phyloP scores from a whole-genome alignment of 1,140 invertebrate species.

The Cephus cinctus region DNA sequence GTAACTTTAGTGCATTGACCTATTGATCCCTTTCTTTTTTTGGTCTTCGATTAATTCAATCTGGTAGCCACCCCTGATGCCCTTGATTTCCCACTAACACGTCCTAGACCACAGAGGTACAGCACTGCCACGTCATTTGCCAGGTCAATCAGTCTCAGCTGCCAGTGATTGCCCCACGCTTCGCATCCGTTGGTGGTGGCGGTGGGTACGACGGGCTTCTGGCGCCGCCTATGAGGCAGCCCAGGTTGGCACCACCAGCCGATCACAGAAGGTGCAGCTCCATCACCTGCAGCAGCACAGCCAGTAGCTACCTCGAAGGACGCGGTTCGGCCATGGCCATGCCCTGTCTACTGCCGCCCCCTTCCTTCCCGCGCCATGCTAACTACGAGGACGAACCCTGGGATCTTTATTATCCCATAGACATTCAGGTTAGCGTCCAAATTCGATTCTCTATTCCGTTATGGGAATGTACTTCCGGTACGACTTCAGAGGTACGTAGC shows the following conservation, averaged over 20 bases:
- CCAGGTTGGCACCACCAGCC: constrained; percentile 51
- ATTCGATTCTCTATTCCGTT: background rate
- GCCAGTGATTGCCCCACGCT: constrained; percentile 54
- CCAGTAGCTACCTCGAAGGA: constrained; percentile 76
- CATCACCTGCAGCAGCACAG: constrained; percentile 78
- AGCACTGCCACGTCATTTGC: constrained; percentile 31
- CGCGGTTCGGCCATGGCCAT: constrained; percentile 74
- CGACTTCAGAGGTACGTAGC: too few relatives aligned
- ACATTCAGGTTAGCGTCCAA: constrained; percentile 61
- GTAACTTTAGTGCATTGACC: too few relatives aligned
- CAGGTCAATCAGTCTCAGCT: constrained; percentile 52
- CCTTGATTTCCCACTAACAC: too few relatives aligned
- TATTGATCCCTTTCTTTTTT: too few relatives aligned
- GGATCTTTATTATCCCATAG: constrained; percentile 69
- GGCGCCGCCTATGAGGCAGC: constrained; percentile 59
- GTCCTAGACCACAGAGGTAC: too few relatives aligned
- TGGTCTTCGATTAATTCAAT: too few relatives aligned
- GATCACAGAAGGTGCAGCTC: constrained; percentile 71
- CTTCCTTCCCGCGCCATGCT: constrained; percentile 47
- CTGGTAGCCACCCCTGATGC: too few relatives aligned
- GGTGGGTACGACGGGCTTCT: constrained; percentile 70
- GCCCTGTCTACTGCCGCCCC: constrained; percentile 63
- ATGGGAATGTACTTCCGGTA: too few relatives aligned
- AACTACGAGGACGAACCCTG: constrained; percentile 56
- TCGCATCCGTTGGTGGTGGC: constrained; percentile 64